Conservation (phyloP, 1,140 invertebrate species). For the Drosophila athabasca region DNA sequence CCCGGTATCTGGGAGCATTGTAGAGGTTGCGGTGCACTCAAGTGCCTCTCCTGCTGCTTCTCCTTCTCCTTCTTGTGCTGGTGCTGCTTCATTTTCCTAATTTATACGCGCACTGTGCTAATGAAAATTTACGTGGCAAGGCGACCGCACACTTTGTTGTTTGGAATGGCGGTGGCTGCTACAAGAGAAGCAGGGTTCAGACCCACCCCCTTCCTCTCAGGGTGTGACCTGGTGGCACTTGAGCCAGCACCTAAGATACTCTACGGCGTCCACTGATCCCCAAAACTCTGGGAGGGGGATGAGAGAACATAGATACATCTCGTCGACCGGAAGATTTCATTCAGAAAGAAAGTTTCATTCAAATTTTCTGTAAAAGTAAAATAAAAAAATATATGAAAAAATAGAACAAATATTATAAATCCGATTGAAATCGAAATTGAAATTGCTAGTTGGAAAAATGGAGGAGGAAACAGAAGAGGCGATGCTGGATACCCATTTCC, state of each 20-base stretch:
- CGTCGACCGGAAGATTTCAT: slow-evolving; percentile 1
- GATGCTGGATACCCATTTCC: slow-evolving; percentile 49
- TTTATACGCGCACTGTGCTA: slow-evolving; percentile 76
- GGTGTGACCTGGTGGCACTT: not conserved
- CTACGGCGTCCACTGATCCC: not conserved
- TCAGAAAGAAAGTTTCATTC: slow-evolving; percentile 10
- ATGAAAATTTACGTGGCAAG: slow-evolving; percentile 78
- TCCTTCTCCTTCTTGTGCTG: slow-evolving; percentile 28
- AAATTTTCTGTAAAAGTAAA: slow-evolving; percentile 20
- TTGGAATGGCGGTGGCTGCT: slow-evolving; percentile 19
- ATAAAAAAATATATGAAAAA: not conserved
- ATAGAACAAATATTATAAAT: not conserved
- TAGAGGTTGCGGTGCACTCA: slow-evolving; percentile 54
- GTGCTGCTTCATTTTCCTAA: slow-evolving; percentile 79
- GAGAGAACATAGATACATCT: not conserved
- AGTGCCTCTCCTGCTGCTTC: slow-evolving; percentile 33
- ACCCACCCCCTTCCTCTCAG: no score
- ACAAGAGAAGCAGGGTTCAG: not conserved
- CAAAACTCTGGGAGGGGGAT: no score
- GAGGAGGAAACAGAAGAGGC: slow-evolving; percentile 29
- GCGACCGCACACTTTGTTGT: slow-evolving; percentile 62
- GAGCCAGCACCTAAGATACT: no score
- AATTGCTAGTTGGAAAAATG: slow-evolving; percentile 12
- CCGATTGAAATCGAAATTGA: slow-evolving; percentile 2
- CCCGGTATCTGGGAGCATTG: slow-evolving; percentile 20